These are phyloP conservation scores for Augochlora pura DNA, from an alignment of 1,140 invertebrate genomes.

Conservation along the genomic window DNA sequence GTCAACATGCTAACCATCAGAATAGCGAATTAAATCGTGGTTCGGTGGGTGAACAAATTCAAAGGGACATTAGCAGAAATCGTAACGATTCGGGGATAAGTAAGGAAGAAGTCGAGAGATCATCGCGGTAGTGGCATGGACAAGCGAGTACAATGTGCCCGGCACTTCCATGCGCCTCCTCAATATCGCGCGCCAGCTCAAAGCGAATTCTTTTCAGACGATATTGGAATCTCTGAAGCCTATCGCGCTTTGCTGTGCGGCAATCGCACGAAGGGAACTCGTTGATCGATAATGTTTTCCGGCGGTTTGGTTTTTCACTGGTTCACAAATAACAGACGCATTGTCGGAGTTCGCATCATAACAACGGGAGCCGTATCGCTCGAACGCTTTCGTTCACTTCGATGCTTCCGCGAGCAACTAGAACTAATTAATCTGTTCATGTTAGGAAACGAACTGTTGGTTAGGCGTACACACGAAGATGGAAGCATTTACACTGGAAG, in stretches of 20 bases:
- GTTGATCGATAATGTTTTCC: constrained; percentile 33
- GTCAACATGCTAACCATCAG: no score
- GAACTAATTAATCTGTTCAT: no score
- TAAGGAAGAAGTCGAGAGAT: not conserved
- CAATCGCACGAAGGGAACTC: constrained; percentile 23
- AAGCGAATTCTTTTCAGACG: constrained; percentile 26
- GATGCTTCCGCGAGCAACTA: no score
- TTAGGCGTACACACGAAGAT: no score
- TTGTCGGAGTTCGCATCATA: not conserved
- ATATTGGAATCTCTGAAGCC: constrained; percentile 38
- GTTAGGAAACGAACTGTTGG: no score
- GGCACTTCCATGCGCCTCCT: not conserved
- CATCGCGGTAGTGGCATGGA: not conserved
- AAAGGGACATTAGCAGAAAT: no score
- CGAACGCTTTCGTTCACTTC: not conserved
- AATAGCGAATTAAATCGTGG: no score
- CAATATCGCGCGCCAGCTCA: constrained; percentile 1
- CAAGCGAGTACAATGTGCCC: no score
- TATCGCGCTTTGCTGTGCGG: constrained; percentile 22
- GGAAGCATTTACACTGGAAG: no score
- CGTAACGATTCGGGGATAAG: not conserved
- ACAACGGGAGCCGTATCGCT: not conserved
- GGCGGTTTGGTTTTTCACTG: constrained; percentile 22
- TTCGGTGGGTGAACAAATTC: no score
- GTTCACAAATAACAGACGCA: constrained; percentile 5